Percentiles rank a stretch among this genome's conserved stretches.
These are phyloP conservation scores for Bradysia coprophila DNA, from an alignment of 1,140 invertebrate genomes.

Conservation along the genomic window DNA sequence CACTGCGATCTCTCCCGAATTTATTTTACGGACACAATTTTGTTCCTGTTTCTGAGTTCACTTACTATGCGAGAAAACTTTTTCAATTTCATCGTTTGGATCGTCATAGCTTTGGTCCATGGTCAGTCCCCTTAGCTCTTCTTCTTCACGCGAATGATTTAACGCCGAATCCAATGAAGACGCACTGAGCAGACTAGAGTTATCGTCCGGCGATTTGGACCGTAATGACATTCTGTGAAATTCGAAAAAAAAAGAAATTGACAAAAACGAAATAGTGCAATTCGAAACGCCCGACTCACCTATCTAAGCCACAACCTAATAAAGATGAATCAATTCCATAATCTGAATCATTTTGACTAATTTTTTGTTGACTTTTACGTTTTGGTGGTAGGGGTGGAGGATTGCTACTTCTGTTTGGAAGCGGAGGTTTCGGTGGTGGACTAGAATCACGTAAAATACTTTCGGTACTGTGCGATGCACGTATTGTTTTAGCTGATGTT, in stretches of 20 bases:
- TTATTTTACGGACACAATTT: too few relatives aligned
- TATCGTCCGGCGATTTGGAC: slow-evolving; percentile 44
- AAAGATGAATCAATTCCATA: slow-evolving; percentile 27
- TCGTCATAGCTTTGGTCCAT: not conserved
- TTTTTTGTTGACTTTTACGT: slow-evolving; percentile 29
- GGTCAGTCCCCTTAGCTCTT: slow-evolving; percentile 34
- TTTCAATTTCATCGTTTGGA: slow-evolving; percentile 6
- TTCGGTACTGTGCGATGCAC: slow-evolving; percentile 56
- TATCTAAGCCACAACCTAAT: slow-evolving; percentile 33
- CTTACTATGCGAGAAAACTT: slow-evolving; percentile 7
- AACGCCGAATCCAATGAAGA: slow-evolving; percentile 66
- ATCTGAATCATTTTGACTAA: slow-evolving; percentile 16
- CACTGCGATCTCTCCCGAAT: too few relatives aligned
- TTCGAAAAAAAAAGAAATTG: slow-evolving; percentile 6
- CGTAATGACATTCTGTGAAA: slow-evolving; percentile 34
- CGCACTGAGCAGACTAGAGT: slow-evolving; percentile 45
- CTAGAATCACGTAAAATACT: slow-evolving; percentile 32
- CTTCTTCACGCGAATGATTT: slow-evolving; percentile 63
- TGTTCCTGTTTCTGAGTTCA: too few relatives aligned
- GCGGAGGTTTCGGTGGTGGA: slow-evolving; percentile 69
- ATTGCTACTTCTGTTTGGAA: slow-evolving; percentile 34
- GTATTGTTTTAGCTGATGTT: slow-evolving; percentile 29
- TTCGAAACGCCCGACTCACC: too few relatives aligned
- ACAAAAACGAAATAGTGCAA: too few relatives aligned
- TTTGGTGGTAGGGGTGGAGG: slow-evolving; percentile 64